Conservation (phyloP, 2,797 vertebrate species). For the Otolemur crassicaudatus region DNA sequence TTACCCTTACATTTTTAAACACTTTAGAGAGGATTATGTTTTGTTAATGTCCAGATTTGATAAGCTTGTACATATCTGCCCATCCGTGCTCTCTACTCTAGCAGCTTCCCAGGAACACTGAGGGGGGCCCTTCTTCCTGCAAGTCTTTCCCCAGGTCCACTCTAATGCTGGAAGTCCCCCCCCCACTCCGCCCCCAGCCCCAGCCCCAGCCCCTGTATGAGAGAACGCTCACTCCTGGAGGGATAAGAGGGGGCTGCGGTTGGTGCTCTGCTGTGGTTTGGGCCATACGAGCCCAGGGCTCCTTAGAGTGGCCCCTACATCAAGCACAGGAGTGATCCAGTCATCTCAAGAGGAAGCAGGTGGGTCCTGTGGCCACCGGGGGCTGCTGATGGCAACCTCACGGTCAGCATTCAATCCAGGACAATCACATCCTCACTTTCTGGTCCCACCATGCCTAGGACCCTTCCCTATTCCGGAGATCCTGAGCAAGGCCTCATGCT, state of each 20-base stretch:
- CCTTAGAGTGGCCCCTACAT: too few relatives aligned
- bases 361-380: background rate
- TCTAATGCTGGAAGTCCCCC: background rate
- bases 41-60: slow-evolving; percentile 3
- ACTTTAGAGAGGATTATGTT: background rate
- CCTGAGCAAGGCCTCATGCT: background rate
- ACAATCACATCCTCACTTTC: background rate
- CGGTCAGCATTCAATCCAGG: background rate
- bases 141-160: background rate
- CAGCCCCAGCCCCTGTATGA: background rate
- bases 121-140: background rate
- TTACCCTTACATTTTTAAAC: background rate
- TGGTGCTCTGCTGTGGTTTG: background rate
- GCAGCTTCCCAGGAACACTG: background rate
- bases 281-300: background rate
- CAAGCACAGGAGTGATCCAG: background rate
- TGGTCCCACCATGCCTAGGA: background rate
- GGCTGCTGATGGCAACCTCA: background rate
- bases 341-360: background rate
- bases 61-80: background rate
- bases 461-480: too few relatives aligned
- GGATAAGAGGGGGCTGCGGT: fast-evolving
- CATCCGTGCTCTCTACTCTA: background rate
- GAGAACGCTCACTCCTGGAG: background rate
- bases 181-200: too few relatives aligned